phyloP scores from a whole-genome alignment of 37 sponge, comb jelly and placozoan species.

The Trichoplax adhaerens region DNA sequence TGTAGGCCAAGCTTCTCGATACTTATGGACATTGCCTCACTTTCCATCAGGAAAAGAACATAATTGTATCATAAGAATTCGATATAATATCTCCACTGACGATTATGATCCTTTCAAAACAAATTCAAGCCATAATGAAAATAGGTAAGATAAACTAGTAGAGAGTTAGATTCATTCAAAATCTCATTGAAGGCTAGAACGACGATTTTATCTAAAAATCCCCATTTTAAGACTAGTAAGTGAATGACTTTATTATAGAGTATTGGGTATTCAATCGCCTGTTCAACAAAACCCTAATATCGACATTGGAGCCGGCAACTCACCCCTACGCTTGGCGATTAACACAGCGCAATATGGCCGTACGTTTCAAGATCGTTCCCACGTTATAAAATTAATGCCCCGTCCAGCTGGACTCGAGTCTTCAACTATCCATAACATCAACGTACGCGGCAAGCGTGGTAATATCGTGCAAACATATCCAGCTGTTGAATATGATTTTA shows the following conservation, averaged over 20 bases:
- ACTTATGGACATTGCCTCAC: slow-evolving; percentile 32
- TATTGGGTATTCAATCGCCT: slow-evolving; percentile 45
- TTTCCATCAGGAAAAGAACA: slow-evolving; percentile 40
- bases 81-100: slow-evolving; percentile 99
- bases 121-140: slow-evolving; percentile 43
- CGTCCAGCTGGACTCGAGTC: neutral
- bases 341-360: slow-evolving; percentile 11
- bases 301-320: slow-evolving; percentile 47
- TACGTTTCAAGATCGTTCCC: slow-evolving; percentile 21
- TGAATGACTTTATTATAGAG: slow-evolving; percentile 9
- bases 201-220: too few species aligned
- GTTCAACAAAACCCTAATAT: slow-evolving; percentile 78
- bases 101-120: slow-evolving; percentile 92
- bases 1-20: slow-evolving; percentile 23
- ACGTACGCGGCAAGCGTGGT: slow-evolving; percentile 94
- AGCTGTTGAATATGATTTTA: slow-evolving; percentile 93
- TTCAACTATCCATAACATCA: slow-evolving; percentile 63
- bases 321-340: slow-evolving; percentile 28
- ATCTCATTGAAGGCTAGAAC: too few species aligned
- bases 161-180: too few species aligned
- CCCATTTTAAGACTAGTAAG: too few species aligned
- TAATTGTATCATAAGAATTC: slow-evolving; percentile 60
- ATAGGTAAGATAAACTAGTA: slow-evolving; percentile 27
- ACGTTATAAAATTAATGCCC: neutral
- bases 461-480: slow-evolving; percentile 95